Conservation (phyloP, 2,113 vertebrate genomes). For the Gyps fulvus region DNA sequence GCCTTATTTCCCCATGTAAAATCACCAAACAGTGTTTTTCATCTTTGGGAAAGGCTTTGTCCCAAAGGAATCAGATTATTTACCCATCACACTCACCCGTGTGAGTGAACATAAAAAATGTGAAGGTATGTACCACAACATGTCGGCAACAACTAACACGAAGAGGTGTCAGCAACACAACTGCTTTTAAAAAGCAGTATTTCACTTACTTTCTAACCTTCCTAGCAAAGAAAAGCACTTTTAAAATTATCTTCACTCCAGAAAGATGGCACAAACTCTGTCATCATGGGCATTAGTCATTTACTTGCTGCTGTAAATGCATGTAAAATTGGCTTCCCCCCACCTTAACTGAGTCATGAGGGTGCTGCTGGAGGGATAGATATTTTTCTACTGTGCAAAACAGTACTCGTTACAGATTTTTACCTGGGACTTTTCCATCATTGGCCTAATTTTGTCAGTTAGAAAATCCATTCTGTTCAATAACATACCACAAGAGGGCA, state of each 20-base stretch:
- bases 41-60: neutral
- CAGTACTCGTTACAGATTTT: neutral
- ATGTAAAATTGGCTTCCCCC: neutral
- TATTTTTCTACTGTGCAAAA: neutral
- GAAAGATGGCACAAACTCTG: neutral
- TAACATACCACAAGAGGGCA: slow-evolving; percentile 57
- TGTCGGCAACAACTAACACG: neutral
- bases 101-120: neutral
- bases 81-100: neutral
- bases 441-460: neutral
- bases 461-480: neutral
- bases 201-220: neutral
- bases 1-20: neutral
- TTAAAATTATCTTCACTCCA: neutral
- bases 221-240: neutral
- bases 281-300: neutral
- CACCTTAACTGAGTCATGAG: slow-evolving; percentile 1
- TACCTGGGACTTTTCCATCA: slow-evolving; percentile 27
- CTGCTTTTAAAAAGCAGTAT: neutral
- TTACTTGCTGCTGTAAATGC: neutral
- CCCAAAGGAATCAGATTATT: neutral
- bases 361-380: neutral
- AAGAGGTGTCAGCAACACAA: neutral
- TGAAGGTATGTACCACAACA: neutral
- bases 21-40: neutral